A percentile compares a stretch with the other conserved stretches of the same genome.
Conservation (phyloP, 2,797 vertebrate species). For the Coregonus suidteri region DNA sequence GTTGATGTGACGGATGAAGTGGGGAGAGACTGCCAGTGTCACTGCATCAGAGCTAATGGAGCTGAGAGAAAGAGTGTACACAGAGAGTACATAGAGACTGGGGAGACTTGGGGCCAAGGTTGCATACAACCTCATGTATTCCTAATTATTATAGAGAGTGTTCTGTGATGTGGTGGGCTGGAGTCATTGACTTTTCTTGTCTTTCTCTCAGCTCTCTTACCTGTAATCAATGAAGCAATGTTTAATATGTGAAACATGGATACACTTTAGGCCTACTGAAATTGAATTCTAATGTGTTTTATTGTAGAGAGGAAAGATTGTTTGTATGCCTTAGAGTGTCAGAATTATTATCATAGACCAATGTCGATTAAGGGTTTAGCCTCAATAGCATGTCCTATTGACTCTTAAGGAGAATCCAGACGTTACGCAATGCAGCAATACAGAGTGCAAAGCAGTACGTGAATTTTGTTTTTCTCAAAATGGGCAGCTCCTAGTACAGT, state of each 20-base stretch:
- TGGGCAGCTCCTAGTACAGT: too few species aligned
- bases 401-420: neutral
- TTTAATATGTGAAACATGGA: conserved; percentile 2
- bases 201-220: conserved; percentile 16
- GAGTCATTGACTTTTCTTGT: conserved; percentile 53
- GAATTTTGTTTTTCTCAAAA: too few species aligned
- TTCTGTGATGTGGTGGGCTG: conserved; percentile 44
- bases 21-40: conserved; percentile 34
- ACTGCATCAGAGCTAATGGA: conserved; percentile 67
- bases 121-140: conserved; percentile 57
- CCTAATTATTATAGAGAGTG: conserved; percentile 58
- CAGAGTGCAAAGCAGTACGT: too few species aligned
- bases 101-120: conserved; percentile 48
- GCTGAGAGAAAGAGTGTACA: conserved; percentile 46
- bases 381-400: neutral
- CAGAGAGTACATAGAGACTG: conserved; percentile 43
- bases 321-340: neutral
- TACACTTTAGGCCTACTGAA: neutral
- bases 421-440: too few species aligned
- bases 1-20: conserved; percentile 51
- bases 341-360: neutral
- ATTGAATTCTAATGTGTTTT: neutral
- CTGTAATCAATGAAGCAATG: neutral
- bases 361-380: neutral
- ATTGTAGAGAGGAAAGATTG: neutral